Conservation (phyloP, 2,888 invertebrate species). For the Polydrusus pterygomalis region DNA sequence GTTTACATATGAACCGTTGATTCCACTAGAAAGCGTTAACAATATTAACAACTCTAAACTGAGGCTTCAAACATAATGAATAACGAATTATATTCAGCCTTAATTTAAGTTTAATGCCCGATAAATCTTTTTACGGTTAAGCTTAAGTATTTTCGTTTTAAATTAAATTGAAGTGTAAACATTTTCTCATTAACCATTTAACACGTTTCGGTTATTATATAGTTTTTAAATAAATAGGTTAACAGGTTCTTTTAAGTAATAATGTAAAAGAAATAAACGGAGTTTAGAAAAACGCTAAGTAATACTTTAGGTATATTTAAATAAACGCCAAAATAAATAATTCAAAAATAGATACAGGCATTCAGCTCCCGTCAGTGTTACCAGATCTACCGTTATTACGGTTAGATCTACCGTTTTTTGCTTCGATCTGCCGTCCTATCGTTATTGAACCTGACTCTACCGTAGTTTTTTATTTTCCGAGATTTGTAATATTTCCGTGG, state of each 20-base stretch:
- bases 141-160: neutral
- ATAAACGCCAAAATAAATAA: too few relatives aligned
- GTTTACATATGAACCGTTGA: neutral
- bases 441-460: too few relatives aligned
- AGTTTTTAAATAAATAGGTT: neutral
- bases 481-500: too few relatives aligned
- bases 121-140: conserved; percentile 9
- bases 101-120: conserved; percentile 8
- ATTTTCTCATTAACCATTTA: conserved; percentile 15
- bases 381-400: too few relatives aligned
- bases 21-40: neutral
- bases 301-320: too few relatives aligned
- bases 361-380: too few relatives aligned
- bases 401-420: too few relatives aligned
- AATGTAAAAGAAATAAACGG: too few relatives aligned
- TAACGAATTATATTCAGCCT: neutral
- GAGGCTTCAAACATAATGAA: neutral
- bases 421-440: too few relatives aligned
- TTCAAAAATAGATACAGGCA: too few relatives aligned
- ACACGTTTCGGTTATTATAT: neutral
- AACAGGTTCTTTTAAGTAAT: neutral
- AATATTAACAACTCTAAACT: neutral
- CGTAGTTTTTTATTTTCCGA: too few relatives aligned
- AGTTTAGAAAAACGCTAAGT: too few relatives aligned
- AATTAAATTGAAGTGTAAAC: conserved; percentile 6